Percentiles rank a stretch among this genome's conserved stretches.
phyloP scores from a whole-genome alignment of 2,888 invertebrate genomes.

The Sisyra terminalis region DNA sequence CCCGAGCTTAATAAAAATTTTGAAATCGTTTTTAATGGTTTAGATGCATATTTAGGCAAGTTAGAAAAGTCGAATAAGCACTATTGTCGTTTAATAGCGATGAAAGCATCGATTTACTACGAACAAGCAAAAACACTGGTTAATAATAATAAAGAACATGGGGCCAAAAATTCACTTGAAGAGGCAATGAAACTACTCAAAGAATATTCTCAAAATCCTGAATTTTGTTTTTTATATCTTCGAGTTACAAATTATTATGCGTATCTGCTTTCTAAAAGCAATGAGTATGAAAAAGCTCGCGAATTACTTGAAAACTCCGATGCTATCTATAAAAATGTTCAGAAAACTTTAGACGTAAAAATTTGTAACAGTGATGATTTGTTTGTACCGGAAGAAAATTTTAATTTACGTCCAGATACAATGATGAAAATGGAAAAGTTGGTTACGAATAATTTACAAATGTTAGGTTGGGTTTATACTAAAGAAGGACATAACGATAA shows the following conservation, averaged over 20 bases:
- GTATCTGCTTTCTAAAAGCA: slow-evolving; percentile 35
- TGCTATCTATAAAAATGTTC: slow-evolving; percentile 28
- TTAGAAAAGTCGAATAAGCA: slow-evolving; percentile 11
- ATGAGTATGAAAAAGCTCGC: slow-evolving; percentile 29
- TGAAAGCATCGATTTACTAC: slow-evolving; percentile 23
- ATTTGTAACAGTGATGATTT: slow-evolving; percentile 32
- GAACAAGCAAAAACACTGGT: slow-evolving; percentile 24
- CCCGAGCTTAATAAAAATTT: neutral
- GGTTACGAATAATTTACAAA: slow-evolving; percentile 41
- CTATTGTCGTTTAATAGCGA: slow-evolving; percentile 18
- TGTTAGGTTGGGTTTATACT: slow-evolving; percentile 41
- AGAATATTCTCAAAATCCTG: slow-evolving; percentile 16
- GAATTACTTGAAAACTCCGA: slow-evolving; percentile 34
- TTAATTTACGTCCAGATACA: slow-evolving; percentile 25
- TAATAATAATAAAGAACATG: slow-evolving; percentile 15
- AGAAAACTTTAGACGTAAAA: slow-evolving; percentile 22
- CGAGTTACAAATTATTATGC: slow-evolving; percentile 39
- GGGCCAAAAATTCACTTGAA: slow-evolving; percentile 18
- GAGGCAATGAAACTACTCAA: slow-evolving; percentile 18
- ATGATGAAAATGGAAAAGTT: slow-evolving; percentile 37
- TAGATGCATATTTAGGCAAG: neutral
- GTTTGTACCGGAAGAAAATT: slow-evolving; percentile 25
- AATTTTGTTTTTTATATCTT: slow-evolving; percentile 30
- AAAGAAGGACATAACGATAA: slow-evolving; percentile 33
- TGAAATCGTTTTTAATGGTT: neutral